Percentiles rank a stretch among this genome's conserved stretches.
Conservation (phyloP, 2,888 invertebrate genomes). For the Callimorpha dominula region DNA sequence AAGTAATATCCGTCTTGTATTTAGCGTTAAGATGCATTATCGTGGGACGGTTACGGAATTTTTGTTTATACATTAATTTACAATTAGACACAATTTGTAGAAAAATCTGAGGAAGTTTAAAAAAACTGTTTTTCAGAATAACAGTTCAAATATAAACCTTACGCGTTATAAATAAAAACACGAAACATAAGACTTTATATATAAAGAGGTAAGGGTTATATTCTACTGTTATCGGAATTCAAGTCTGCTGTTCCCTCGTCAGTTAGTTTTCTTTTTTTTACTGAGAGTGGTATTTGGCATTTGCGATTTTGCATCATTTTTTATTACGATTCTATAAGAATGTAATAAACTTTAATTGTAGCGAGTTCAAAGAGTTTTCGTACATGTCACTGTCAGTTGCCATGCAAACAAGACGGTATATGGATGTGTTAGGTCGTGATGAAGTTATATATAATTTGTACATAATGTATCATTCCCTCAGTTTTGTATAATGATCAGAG, state of each 20-base stretch:
- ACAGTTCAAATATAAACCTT: background rate
- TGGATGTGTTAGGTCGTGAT: slow-evolving; percentile 17
- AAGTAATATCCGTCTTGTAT: slow-evolving; percentile 83
- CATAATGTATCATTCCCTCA: slow-evolving; percentile 29
- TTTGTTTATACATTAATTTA: slow-evolving; percentile 20
- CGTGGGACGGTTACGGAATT: slow-evolving; percentile 39
- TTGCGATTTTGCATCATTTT: background rate
- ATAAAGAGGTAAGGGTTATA: background rate
- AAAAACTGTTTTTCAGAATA: background rate
- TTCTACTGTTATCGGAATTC: background rate
- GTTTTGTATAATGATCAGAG: background rate
- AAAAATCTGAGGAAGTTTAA: background rate
- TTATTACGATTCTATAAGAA: background rate
- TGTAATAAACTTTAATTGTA: background rate
- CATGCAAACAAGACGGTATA: slow-evolving; percentile 14
- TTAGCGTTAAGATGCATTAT: slow-evolving; percentile 73
- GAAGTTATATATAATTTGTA: slow-evolving; percentile 37
- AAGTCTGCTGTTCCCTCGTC: background rate
- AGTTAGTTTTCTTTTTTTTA: background rate
- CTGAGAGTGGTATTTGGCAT: background rate
- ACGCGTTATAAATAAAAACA: no score
- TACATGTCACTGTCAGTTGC: slow-evolving; percentile 4
- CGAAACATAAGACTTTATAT: background rate
- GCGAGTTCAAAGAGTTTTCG: background rate
- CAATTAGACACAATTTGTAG: background rate